Evolutionary conservation across 2,888 invertebrate genomes (phyloP).

Genomic region (Chouioia cunea): DNA sequence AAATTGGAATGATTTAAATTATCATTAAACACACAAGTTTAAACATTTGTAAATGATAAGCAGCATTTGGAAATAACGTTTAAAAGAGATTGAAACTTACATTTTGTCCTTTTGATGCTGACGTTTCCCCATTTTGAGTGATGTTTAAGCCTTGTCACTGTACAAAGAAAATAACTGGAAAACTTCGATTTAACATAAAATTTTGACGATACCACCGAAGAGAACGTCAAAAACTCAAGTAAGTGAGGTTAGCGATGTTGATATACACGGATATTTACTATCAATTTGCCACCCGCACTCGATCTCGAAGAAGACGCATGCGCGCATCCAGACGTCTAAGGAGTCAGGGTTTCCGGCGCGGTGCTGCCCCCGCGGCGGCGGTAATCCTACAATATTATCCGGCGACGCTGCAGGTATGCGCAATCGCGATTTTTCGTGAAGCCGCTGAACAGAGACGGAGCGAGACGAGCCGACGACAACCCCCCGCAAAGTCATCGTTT

Average conservation of each 20-base stretch:
- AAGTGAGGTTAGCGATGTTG: too few species aligned
- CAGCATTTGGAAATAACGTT: slow-evolving; percentile 5
- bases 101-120: slow-evolving; percentile 96
- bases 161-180: not conserved
- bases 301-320: slow-evolving; percentile 16
- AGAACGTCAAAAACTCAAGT: not conserved
- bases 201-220: not conserved
- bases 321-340: slow-evolving; percentile 29
- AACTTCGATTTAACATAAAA: not conserved
- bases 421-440: slow-evolving; percentile 19
- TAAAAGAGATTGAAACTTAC: slow-evolving; percentile 66
- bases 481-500: slow-evolving; percentile 21
- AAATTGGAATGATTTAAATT: slow-evolving; percentile 31
- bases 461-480: slow-evolving; percentile 2
- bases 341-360: slow-evolving; percentile 29
- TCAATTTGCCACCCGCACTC: not conserved
- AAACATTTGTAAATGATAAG: not conserved
- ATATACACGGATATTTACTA: too few species aligned
- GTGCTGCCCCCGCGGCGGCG: not conserved
- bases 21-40: slow-evolving; percentile 2
- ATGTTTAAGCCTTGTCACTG: not conserved
- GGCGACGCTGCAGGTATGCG: slow-evolving; percentile 37
- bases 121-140: slow-evolving; percentile 86
- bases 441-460: slow-evolving; percentile 7
- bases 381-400: slow-evolving; percentile 16